Percentiles rank a stretch among this genome's conserved stretches.
Evolutionary conservation across 2,888 invertebrate genomes (phyloP).

Genomic region (Steinernema hermaphroditum): DNA sequence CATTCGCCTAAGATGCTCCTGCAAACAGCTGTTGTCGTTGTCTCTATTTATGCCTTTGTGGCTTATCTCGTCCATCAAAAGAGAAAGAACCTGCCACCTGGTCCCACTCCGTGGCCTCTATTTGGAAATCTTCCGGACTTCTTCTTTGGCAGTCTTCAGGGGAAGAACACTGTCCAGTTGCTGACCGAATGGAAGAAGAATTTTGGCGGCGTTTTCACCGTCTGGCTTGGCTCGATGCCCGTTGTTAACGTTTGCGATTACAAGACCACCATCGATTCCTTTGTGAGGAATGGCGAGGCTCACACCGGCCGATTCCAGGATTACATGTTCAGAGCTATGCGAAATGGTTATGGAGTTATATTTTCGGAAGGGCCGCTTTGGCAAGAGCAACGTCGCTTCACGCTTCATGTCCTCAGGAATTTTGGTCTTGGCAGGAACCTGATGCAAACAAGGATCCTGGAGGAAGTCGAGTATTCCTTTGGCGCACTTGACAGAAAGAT

Average conservation of each 20-base stretch:
- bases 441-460: constrained; percentile 14
- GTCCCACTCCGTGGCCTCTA: constrained; percentile 25
- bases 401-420: constrained; percentile 33
- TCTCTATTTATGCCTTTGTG: neutral
- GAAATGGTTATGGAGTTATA: constrained; percentile 37
- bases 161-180: neutral
- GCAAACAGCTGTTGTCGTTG: too few relatives aligned
- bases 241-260: constrained; percentile 25
- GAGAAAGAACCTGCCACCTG: constrained; percentile 25
- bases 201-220: constrained; percentile 25
- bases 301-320: neutral
- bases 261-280: constrained; percentile 16
- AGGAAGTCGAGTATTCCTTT: neutral
- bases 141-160: neutral
- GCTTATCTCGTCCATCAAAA: neutral
- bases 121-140: constrained; percentile 25
- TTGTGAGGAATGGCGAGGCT: constrained; percentile 10
- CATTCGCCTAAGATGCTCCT: too few relatives aligned
- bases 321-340: neutral
- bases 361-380: constrained; percentile 32
- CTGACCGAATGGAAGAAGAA: constrained; percentile 23
- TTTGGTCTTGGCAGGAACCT: constrained; percentile 16
- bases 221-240: constrained; percentile 29
- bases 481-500: neutral
- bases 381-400: constrained; percentile 33